Conservation (phyloP, 2,113 vertebrate species). For the Microcebus griseorufus region DNA sequence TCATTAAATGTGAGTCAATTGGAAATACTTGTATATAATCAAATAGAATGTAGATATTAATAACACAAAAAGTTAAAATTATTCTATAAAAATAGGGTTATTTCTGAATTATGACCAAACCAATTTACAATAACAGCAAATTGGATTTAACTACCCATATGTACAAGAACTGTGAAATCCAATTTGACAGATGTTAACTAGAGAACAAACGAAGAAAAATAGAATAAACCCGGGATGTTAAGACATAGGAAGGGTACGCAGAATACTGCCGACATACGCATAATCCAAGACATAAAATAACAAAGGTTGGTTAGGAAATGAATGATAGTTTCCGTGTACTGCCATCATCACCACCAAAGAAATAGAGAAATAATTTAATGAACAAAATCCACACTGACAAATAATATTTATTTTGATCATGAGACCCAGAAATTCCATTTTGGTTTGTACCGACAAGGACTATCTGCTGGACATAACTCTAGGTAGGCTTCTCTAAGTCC, state of each 20-base stretch:
- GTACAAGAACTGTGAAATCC: background rate
- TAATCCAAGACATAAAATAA: background rate
- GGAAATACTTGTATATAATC: constrained; percentile 28
- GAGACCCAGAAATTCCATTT: background rate
- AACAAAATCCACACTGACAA: background rate
- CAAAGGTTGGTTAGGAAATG: background rate
- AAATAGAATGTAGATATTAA: background rate
- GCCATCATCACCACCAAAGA: background rate
- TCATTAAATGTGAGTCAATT: background rate
- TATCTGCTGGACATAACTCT: background rate
- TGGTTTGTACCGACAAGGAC: background rate
- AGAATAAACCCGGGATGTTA: background rate
- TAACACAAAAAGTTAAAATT: background rate
- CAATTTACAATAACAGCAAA: constrained; percentile 43
- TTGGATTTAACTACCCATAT: background rate
- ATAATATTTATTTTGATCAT: background rate
- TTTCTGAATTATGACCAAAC: background rate
- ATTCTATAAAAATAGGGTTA: background rate
- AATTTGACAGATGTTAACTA: constrained; percentile 7
- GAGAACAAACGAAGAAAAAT: background rate
- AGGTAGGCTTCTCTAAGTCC: background rate
- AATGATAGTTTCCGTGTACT: background rate
- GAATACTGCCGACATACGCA: background rate
- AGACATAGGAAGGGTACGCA: background rate
- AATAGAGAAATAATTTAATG: background rate